phyloP scores from a whole-genome alignment of 2,888 invertebrate species.

The Sarcophaga subvicina region DNA sequence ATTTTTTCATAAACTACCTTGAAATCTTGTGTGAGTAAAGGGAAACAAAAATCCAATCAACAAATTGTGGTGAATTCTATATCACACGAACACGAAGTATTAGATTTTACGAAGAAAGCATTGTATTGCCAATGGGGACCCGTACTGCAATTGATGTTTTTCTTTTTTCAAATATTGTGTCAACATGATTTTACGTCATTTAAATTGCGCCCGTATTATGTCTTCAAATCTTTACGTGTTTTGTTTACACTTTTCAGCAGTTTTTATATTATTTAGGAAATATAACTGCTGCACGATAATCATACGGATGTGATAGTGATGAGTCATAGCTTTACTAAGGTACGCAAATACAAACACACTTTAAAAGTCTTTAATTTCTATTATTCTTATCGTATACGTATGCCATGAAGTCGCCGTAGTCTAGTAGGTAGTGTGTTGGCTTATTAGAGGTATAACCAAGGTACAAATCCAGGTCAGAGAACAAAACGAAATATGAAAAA shows the following conservation, averaged over 20 bases:
- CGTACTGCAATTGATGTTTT: neutral
- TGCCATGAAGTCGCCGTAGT: too few species aligned
- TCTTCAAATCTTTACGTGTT: slow-evolving; percentile 42
- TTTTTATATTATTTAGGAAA: slow-evolving; percentile 1
- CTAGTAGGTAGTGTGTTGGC: too few species aligned
- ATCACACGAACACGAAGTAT: neutral
- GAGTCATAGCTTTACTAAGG: slow-evolving; percentile 10
- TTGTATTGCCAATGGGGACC: neutral
- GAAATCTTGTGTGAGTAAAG: slow-evolving; percentile 16
- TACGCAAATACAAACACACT: neutral
- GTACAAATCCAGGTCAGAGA: too few species aligned
- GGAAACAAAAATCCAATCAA: neutral
- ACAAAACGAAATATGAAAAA: too few species aligned
- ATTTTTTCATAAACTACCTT: slow-evolving; percentile 36
- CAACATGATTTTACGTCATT: slow-evolving; percentile 39
- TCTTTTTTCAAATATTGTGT: neutral
- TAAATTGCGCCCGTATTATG: slow-evolving; percentile 20
- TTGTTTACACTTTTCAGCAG: slow-evolving; percentile 10
- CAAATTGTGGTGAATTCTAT: slow-evolving; percentile 40
- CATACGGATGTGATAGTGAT: neutral
- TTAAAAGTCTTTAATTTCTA: neutral
- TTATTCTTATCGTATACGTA: neutral
- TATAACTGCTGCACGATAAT: neutral
- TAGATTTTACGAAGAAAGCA: too few species aligned
- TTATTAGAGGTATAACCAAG: too few species aligned